Conservation (phyloP, 2,797 vertebrate genomes). For the Moxostoma hubbsi region DNA sequence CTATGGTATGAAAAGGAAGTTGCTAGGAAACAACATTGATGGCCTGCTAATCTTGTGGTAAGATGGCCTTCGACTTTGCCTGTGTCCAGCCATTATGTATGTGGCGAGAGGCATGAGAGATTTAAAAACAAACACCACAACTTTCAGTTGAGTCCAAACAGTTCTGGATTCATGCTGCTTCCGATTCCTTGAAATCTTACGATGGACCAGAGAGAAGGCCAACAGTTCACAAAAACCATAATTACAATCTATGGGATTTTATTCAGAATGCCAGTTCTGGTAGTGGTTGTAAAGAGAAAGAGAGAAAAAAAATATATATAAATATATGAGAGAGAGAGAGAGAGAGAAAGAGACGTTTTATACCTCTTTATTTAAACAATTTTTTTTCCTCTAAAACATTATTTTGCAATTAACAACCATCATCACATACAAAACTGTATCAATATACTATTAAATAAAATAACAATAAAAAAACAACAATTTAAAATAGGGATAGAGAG, state of each 20-base stretch:
- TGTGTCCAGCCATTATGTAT: constrained; percentile 49
- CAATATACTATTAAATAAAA: too few relatives aligned
- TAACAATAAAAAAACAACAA: too few relatives aligned
- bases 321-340: too few relatives aligned
- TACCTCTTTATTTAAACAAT: too few relatives aligned
- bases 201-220: constrained; percentile 43
- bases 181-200: constrained; percentile 38
- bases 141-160: constrained; percentile 29
- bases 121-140: constrained; percentile 31
- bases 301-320: too few relatives aligned
- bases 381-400: too few relatives aligned
- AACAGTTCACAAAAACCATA: constrained; percentile 51
- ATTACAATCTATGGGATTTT: constrained; percentile 54
- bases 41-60: constrained; percentile 41
- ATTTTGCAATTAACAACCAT: too few relatives aligned
- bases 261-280: constrained; percentile 13
- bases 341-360: too few relatives aligned
- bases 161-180: constrained; percentile 45
- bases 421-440: too few relatives aligned
- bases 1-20: constrained; percentile 29
- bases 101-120: constrained; percentile 40
- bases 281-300: too few relatives aligned
- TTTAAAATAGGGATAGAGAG: too few relatives aligned
- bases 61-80: constrained; percentile 26
- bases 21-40: constrained; percentile 39